Evolutionary conservation across 2,113 vertebrate genomes (phyloP), one percentile per base, ranked within the genome.

Genomic region (Ophiodon elongatus): DNA sequence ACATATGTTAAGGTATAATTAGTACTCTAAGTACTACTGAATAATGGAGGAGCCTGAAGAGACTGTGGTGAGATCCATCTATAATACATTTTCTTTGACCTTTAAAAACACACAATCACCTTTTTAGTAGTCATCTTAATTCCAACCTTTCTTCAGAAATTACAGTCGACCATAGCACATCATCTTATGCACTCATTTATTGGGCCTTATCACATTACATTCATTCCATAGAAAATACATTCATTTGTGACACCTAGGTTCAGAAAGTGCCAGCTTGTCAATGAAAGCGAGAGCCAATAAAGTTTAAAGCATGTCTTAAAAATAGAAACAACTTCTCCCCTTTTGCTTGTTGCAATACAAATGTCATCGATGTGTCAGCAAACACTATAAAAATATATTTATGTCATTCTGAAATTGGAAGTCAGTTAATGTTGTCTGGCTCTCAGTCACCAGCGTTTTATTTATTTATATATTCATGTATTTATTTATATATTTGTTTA

Each of bases 151-250:
- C 17, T 39, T 56, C 21, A 65, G 39, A 43, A 65, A 66, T 56
- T 1, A 82, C 33, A 47, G 33, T 19, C 33, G 3, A 59, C 25
- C 8, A 25, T 3, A 27, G 27, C 1, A 72, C 6, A 29, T 60
- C 2, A 63, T 59, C 83, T 71, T n/a, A 78, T 91, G 83, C 64
- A 83, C 15, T 84, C 66, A 81, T 94, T 91, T 94, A 92, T 95
- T 95, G 89, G 89, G 87, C 79, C 79, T 76, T 85, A 88, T 93
- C 79, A 90, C 85, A 79, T 93, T 91, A 95, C 93, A 95, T 95
- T 95, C 92, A 89, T 90, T 93, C 92, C 84, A 93, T 95, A 95
- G 77, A 95, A 95, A 95, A 95, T 94, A 95, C 95, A 96, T 96
- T 96, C 95, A 92, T 79, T 88, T 73, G 77, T 88, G 85, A 94